These are phyloP conservation scores for Argopecten irradians DNA, from an alignment of 1,140 invertebrate genomes.

Conservation along the genomic window DNA sequence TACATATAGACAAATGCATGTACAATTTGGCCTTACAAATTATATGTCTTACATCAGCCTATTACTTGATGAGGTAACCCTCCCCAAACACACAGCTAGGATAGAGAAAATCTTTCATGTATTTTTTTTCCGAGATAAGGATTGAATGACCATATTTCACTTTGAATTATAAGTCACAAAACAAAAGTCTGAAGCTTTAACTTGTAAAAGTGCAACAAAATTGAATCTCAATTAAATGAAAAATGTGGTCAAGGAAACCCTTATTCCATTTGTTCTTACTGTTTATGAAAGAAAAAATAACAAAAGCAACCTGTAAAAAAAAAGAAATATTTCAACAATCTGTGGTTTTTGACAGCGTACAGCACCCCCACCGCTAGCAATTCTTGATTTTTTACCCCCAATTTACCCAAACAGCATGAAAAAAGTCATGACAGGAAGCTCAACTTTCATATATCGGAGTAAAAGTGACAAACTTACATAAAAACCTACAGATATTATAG, in stretches of 20 bases:
- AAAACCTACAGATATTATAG: not conserved
- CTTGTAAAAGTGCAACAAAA: too few species aligned
- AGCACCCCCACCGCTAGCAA: not conserved
- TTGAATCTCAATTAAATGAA: not conserved
- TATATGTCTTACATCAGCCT: too few species aligned
- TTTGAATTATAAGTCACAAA: too few species aligned
- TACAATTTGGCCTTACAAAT: too few species aligned
- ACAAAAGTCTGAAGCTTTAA: too few species aligned
- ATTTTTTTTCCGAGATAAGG: too few species aligned
- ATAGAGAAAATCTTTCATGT: too few species aligned
- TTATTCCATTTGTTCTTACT: not conserved
- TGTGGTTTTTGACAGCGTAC: not conserved
- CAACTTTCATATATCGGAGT: not conserved
- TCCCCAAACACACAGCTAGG: too few species aligned
- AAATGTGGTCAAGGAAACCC: not conserved
- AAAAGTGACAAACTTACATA: constrained; percentile 11
- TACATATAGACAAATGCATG: too few species aligned
- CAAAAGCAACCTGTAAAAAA: not conserved
- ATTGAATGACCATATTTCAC: too few species aligned
- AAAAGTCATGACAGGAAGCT: not conserved
- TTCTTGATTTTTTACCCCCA: not conserved
- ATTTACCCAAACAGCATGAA: not conserved
- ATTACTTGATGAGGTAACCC: too few species aligned
- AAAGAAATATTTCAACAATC: not conserved
- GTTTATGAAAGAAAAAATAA: not conserved